phyloP scores from a whole-genome alignment of 2,888 invertebrate genomes.

The Blastobasis adustella region DNA sequence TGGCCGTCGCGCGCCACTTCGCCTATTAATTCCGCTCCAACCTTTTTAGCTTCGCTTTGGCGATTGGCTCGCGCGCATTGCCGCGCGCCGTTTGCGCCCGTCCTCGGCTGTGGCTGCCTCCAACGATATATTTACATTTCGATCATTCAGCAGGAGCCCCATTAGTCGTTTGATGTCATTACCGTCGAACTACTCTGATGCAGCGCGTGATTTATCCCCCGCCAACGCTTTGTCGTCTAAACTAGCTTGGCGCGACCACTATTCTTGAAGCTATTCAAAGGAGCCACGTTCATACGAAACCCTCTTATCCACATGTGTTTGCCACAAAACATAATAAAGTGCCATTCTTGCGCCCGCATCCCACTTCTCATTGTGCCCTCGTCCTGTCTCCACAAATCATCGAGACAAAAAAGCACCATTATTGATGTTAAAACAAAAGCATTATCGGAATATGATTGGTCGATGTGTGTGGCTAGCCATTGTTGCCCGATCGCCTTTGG shows the following conservation, averaged over 20 bases:
- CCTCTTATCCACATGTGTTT: slow-evolving; percentile 28
- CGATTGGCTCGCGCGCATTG: slow-evolving; percentile 23
- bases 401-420: slow-evolving; percentile 45
- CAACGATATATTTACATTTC: slow-evolving; percentile 20
- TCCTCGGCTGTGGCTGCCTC: no score
- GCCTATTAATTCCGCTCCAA: slow-evolving; percentile 43
- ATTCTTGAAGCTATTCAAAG: no score
- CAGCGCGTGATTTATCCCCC: no score
- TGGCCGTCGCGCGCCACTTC: slow-evolving; percentile 43
- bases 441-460: slow-evolving; percentile 48
- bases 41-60: slow-evolving; percentile 32
- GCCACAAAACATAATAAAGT: slow-evolving; percentile 39
- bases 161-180: background rate
- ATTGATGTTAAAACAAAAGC: slow-evolving; percentile 61
- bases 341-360: slow-evolving; percentile 67
- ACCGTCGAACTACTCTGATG: background rate
- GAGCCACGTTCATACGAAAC: slow-evolving; percentile 11
- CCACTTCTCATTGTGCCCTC: slow-evolving; percentile 57
- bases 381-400: slow-evolving; percentile 71
- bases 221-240: no score
- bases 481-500: slow-evolving; percentile 18
- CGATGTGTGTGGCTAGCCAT: slow-evolving; percentile 59
- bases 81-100: slow-evolving; percentile 21
- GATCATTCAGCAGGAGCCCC: slow-evolving; percentile 21
- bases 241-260: no score